Percentiles rank a stretch among this genome's conserved stretches.
These are phyloP conservation scores for Gymnoscopelus braueri DNA, from an alignment of 2,797 vertebrate species.

Conservation along the genomic window DNA sequence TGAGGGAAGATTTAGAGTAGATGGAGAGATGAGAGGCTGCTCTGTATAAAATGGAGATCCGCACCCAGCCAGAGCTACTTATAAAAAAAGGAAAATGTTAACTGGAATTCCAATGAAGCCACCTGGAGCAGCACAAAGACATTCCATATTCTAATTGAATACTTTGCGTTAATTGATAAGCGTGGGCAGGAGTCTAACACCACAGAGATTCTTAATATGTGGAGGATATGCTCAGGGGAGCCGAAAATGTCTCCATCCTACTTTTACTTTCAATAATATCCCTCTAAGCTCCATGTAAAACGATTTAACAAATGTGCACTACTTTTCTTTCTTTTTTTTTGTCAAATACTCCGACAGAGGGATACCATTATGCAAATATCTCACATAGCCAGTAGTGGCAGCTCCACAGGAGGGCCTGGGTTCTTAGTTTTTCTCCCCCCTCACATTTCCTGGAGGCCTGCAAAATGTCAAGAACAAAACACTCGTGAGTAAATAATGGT, in stretches of 20 bases:
- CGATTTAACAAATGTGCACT: slow-evolving; percentile 1
- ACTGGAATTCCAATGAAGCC: background rate
- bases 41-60: background rate
- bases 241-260: background rate
- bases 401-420: background rate
- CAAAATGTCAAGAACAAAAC: too few relatives aligned
- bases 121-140: background rate
- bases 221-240: background rate
- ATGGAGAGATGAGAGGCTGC: background rate
- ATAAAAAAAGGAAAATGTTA: background rate
- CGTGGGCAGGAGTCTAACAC: background rate
- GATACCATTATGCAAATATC: slow-evolving; percentile 10
- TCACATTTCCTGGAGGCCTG: background rate
- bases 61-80: background rate
- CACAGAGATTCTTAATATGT: background rate
- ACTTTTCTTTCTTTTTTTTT: background rate
- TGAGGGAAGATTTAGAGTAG: background rate
- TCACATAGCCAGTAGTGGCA: background rate
- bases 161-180: background rate
- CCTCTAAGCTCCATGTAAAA: background rate
- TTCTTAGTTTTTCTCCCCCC: background rate
- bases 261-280: background rate
- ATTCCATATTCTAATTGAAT: background rate
- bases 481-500: too few relatives aligned
- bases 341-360: background rate